Evolutionary conservation across 2,797 vertebrate genomes (phyloP).

Genomic region (Bradypus variegatus): DNA sequence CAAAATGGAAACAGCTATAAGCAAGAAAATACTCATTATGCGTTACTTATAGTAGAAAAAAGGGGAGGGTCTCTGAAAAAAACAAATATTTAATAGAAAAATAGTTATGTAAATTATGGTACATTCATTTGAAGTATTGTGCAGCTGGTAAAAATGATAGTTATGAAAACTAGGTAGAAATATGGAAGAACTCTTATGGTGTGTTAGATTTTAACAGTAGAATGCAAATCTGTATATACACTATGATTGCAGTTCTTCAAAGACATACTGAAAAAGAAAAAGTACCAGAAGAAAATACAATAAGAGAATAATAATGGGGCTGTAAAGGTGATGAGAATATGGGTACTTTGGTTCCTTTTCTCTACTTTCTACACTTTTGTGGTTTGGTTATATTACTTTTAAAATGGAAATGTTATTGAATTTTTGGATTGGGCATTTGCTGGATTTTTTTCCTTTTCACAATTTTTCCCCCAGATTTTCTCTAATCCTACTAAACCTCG

Average conservation of each 20-base stretch:
- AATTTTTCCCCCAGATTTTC: not conserved
- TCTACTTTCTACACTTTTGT: not conserved
- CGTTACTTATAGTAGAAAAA: conserved; percentile 4
- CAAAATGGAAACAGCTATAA: not conserved
- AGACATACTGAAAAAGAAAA: not conserved
- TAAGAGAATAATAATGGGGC: not conserved
- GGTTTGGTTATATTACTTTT: conserved; percentile 22
- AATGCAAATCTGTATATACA: not conserved
- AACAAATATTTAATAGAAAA: conserved; percentile 34
- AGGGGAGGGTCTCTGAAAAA: not conserved
- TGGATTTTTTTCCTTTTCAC: not conserved
- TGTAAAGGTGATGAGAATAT: not conserved
- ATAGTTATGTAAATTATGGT: not conserved
- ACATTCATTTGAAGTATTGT: conserved; percentile 19
- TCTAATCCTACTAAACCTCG: not conserved
- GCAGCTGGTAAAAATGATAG: conserved; percentile 19
- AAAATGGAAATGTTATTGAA: conserved; percentile 3
- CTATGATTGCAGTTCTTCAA: conserved; percentile 12
- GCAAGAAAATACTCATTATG: conserved; percentile 22
- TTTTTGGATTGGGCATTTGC: not conserved
- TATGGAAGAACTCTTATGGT: not conserved
- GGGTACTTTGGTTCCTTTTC: conserved; percentile 4
- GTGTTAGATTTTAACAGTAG: conserved; percentile 22
- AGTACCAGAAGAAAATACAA: not conserved
- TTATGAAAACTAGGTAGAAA: conserved; percentile 25